A percentile compares a stretch with the other conserved stretches of the same genome.
These are phyloP conservation scores for human DNA, from an alignment of 2,113 vertebrate genomes.

Conservation along the genomic window DNA sequence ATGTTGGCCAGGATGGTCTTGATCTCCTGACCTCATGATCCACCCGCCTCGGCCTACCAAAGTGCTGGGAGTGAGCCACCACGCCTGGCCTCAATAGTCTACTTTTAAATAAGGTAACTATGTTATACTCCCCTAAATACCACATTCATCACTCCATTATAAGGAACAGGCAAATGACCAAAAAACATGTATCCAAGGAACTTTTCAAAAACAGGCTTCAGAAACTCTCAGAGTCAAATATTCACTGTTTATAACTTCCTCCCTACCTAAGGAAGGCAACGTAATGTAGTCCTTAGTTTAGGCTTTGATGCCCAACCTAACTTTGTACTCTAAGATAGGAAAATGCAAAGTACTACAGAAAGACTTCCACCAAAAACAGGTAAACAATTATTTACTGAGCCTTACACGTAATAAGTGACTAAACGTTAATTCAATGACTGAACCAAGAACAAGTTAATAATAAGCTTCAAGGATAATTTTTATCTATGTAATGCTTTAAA, in stretches of 20 bases:
- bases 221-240: constrained; percentile 29
- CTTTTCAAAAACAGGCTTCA: constrained; percentile 34
- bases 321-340: neutral
- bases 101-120: constrained; percentile 28
- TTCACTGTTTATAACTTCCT: neutral
- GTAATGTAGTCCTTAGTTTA: neutral
- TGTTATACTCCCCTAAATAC: neutral
- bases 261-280: neutral
- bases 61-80: too few species aligned
- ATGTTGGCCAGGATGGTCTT: too few species aligned
- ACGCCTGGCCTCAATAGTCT: neutral
- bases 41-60: too few species aligned
- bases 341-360: constrained; percentile 45
- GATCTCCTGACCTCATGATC: too few species aligned
- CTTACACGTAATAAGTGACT: constrained; percentile 3
- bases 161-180: constrained; percentile 5
- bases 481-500: constrained; percentile 15
- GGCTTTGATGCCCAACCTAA: neutral
- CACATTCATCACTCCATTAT: neutral
- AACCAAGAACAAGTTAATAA: constrained; percentile 39
- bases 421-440: constrained; percentile 31
- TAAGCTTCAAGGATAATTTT: neutral
- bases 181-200: neutral
- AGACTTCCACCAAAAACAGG: constrained; percentile 21
- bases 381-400: constrained; percentile 41